phyloP scores from a whole-genome alignment of 2,113 vertebrate species.

The Aphyosemion australe region DNA sequence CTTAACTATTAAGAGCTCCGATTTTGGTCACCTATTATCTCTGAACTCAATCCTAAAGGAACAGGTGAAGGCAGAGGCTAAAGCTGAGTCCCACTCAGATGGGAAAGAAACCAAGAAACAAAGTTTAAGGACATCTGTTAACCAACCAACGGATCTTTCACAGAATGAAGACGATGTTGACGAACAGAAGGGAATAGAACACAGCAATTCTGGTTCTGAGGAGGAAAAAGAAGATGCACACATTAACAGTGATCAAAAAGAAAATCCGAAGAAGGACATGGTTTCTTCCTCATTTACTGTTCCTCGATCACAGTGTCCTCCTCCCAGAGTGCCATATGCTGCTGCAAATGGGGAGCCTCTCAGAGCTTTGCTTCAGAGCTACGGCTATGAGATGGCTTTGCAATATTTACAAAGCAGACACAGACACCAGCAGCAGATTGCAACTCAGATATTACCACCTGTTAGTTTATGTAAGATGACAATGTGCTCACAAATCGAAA shows the following conservation, averaged over 20 bases:
- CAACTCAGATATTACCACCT: constrained; percentile 53
- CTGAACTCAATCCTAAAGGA: constrained; percentile 72
- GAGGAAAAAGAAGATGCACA: constrained; percentile 48
- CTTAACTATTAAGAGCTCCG: constrained; percentile 82
- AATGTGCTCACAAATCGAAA: constrained; percentile 34
- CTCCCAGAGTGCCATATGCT: constrained; percentile 92
- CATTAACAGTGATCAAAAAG: constrained; percentile 52
- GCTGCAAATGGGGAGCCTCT: constrained; percentile 88
- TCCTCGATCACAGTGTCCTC: constrained; percentile 81
- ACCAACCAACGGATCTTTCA: constrained; percentile 50
- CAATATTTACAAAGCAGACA: constrained; percentile 97
- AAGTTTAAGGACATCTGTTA: constrained; percentile 30
- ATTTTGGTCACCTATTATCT: constrained; percentile 78
- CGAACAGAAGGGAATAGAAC: constrained; percentile 43
- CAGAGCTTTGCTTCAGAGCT: constrained; percentile 93
- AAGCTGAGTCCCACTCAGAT: constrained; percentile 41
- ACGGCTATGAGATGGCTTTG: constrained; percentile 96
- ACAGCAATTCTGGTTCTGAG: constrained; percentile 5
- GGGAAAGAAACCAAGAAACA: constrained; percentile 48
- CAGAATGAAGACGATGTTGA: constrained; percentile 44
- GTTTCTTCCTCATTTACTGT: constrained; percentile 50
- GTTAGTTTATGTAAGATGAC: constrained; percentile 71
- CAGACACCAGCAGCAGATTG: constrained; percentile 87
- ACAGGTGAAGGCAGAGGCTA: constrained; percentile 47
- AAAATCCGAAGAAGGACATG: constrained; percentile 78